These are phyloP conservation scores for Brachyrhaphis roseni DNA, from an alignment of 2,797 vertebrate species.

Conservation along the genomic window DNA sequence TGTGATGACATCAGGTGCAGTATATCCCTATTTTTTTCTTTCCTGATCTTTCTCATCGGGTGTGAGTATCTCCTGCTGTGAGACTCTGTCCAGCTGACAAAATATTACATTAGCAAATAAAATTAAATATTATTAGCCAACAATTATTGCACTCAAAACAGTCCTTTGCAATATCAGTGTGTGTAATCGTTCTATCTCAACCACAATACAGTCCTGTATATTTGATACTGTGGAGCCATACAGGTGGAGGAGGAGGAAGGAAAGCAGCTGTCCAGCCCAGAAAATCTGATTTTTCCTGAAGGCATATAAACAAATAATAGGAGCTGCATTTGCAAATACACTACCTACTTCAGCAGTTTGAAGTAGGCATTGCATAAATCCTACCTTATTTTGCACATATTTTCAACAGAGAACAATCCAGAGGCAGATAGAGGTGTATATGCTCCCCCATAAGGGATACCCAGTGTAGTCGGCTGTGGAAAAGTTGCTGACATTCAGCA, in stretches of 20 bases:
- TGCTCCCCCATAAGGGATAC: slow-evolving; percentile 24
- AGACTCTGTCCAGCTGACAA: background rate
- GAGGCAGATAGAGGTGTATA: background rate
- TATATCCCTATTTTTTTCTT: too few species aligned
- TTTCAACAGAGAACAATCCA: slow-evolving; percentile 24
- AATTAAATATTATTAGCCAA: background rate
- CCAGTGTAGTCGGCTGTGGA: slow-evolving; percentile 5
- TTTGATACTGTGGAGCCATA: too few species aligned
- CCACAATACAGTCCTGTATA: too few species aligned
- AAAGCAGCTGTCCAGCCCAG: background rate
- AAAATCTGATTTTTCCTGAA: background rate
- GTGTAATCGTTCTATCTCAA: too few species aligned
- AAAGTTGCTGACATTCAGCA: slow-evolving; percentile 57
- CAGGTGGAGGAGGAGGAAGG: background rate
- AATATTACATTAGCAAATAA: too few species aligned
- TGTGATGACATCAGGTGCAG: too few species aligned
- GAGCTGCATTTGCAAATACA: background rate
- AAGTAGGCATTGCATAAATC: background rate
- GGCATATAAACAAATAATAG: background rate
- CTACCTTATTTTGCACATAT: slow-evolving; percentile 20
- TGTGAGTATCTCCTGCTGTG: too few species aligned
- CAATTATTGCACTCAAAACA: background rate
- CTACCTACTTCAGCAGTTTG: background rate
- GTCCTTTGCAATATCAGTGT: background rate
- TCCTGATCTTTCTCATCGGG: too few species aligned